A percentile compares a stretch with the other conserved stretches of the same genome.
Conservation (phyloP, 2,888 invertebrate genomes). For the Nomada goodeniana region DNA sequence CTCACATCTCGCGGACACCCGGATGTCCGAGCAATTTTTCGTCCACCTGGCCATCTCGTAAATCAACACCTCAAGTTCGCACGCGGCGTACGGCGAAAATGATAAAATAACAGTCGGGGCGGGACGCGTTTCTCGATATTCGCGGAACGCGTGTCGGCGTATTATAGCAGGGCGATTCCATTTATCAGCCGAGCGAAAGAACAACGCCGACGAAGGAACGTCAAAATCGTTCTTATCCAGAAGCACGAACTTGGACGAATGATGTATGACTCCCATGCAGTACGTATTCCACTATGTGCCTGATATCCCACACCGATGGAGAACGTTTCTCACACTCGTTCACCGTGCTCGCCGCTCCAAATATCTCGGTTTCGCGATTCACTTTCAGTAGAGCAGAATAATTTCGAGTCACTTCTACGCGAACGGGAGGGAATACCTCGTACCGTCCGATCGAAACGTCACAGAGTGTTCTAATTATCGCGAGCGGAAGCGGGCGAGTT, state of each 20-base stretch:
- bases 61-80: background rate
- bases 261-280: background rate
- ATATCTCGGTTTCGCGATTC: background rate
- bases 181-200: slow-evolving; percentile 12
- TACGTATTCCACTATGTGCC: background rate
- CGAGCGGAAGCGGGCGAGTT: background rate
- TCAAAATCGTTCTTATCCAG: slow-evolving; percentile 9
- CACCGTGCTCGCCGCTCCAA: background rate
- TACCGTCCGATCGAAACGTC: background rate
- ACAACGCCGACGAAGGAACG: slow-evolving; percentile 18
- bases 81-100: background rate
- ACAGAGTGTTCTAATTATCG: background rate
- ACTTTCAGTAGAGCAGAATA: too few species aligned
- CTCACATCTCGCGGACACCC: background rate
- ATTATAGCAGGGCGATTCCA: slow-evolving; percentile 19
- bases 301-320: background rate
- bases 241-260: background rate
- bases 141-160: background rate
- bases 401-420: background rate
- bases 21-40: background rate
- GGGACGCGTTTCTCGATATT: slow-evolving; percentile 4
- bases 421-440: too few species aligned
- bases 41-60: background rate
- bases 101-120: background rate
- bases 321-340: background rate